Percentiles rank a stretch among this genome's conserved stretches.
Conservation (phyloP, 2,113 vertebrate genomes). For the Psophia crepitans region DNA sequence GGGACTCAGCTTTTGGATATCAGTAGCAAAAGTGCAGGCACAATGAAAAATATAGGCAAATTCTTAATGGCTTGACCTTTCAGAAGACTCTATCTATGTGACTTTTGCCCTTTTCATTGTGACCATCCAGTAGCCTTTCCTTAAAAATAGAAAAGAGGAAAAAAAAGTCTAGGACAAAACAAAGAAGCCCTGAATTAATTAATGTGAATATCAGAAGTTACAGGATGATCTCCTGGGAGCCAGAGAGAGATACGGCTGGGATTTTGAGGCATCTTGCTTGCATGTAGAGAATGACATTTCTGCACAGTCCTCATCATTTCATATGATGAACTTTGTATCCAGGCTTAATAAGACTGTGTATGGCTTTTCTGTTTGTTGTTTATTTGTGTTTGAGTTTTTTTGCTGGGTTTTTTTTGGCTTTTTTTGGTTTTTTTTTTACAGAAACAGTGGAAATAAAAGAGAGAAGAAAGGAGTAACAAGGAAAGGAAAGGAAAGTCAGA, state of each 20-base stretch:
- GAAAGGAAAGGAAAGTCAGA: not conserved
- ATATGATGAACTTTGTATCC: not conserved
- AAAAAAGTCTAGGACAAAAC: not conserved
- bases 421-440: not conserved
- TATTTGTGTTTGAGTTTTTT: not conserved
- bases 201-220: not conserved
- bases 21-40: not conserved
- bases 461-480: not conserved
- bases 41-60: constrained; percentile 3
- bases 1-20: not conserved
- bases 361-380: not conserved
- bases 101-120: constrained; percentile 51
- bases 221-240: not conserved
- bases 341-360: not conserved
- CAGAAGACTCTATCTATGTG: not conserved
- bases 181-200: constrained; percentile 18
- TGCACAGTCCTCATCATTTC: not conserved
- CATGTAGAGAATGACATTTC: not conserved
- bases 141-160: not conserved
- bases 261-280: not conserved
- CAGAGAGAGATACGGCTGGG: not conserved
- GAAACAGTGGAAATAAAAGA: not conserved
- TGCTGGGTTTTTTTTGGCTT: no score
- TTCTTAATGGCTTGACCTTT: constrained; percentile 59
- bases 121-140: not conserved